A percentile compares a stretch with the other conserved stretches of the same genome.
Evolutionary conservation across 2,888 invertebrate genomes (phyloP).

Genomic region (Drosophila mulleri): DNA sequence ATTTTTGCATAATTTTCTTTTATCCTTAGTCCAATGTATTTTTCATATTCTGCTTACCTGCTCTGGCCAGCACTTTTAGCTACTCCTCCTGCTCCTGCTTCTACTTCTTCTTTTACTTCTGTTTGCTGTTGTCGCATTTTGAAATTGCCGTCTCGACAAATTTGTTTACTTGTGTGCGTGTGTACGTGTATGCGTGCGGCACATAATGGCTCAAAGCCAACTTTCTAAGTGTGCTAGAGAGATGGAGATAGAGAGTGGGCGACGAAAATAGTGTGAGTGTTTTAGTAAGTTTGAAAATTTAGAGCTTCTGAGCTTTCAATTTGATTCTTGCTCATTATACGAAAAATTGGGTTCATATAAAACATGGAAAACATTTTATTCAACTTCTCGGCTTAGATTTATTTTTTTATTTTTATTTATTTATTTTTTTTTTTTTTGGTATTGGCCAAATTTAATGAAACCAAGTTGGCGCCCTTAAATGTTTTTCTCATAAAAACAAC

Average conservation of each 20-base stretch:
- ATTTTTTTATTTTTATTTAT: background rate
- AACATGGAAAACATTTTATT: constrained; percentile 54
- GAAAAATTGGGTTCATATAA: constrained; percentile 48
- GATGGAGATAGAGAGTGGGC: background rate
- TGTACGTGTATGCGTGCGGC: constrained; percentile 30
- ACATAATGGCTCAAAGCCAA: constrained; percentile 49
- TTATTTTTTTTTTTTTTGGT: background rate
- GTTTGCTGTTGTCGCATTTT: constrained; percentile 37
- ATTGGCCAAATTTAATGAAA: constrained; percentile 41
- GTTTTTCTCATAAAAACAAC: constrained; percentile 28
- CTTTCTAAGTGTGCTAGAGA: constrained; percentile 24
- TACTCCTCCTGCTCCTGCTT: background rate
- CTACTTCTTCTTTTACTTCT: background rate
- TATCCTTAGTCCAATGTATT: constrained; percentile 68
- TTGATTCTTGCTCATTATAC: constrained; percentile 59
- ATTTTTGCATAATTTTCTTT: constrained; percentile 77
- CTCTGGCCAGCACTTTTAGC: constrained; percentile 29
- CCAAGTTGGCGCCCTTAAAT: constrained; percentile 51
- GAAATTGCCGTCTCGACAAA: constrained; percentile 65
- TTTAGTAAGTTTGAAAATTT: constrained; percentile 6
- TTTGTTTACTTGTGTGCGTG: constrained; percentile 71
- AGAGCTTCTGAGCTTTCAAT: constrained; percentile 12
- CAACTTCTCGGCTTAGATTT: constrained; percentile 15
- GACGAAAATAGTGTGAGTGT: background rate
- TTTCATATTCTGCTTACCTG: constrained; percentile 70